phyloP scores from a whole-genome alignment of 2,888 invertebrate genomes.

The Scaptomyza caliginosa region DNA sequence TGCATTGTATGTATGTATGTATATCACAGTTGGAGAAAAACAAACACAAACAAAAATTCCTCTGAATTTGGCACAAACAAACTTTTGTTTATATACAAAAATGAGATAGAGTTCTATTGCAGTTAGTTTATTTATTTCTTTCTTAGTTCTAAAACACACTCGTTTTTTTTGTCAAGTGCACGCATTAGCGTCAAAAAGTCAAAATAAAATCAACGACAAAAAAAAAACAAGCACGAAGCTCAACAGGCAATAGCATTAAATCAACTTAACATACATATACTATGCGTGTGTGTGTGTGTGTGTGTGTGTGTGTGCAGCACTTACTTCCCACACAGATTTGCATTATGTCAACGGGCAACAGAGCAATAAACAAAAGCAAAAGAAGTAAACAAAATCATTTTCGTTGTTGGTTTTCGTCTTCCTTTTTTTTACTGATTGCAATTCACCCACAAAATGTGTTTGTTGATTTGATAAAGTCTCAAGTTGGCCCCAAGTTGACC shows the following conservation, averaged over 20 bases:
- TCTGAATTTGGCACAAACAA: neutral
- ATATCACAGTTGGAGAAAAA: neutral
- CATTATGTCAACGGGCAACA: conserved; percentile 20
- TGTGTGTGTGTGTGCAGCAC: neutral
- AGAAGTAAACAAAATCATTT: conserved; percentile 13
- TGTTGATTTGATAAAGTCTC: neutral
- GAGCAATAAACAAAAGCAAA: conserved; percentile 4
- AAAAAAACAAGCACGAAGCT: conserved; percentile 12
- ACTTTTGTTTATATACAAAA: no score
- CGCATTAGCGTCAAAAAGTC: neutral
- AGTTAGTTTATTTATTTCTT: neutral
- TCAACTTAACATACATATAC: conserved; percentile 8
- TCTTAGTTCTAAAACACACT: neutral
- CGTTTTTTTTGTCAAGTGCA: neutral
- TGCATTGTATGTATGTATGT: conserved; percentile 16
- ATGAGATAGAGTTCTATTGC: neutral
- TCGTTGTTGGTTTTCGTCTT: neutral
- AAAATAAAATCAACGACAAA: conserved; percentile 3
- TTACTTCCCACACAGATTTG: conserved; percentile 21
- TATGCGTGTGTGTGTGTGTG: neutral
- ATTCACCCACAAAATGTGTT: conserved; percentile 14
- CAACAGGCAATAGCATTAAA: conserved; percentile 20
- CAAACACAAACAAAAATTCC: neutral
- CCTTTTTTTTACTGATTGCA: no score
- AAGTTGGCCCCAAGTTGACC: neutral